Evolutionary conservation across 2,888 invertebrate genomes (phyloP).

Genomic region (Cheilosia vernalis): DNA sequence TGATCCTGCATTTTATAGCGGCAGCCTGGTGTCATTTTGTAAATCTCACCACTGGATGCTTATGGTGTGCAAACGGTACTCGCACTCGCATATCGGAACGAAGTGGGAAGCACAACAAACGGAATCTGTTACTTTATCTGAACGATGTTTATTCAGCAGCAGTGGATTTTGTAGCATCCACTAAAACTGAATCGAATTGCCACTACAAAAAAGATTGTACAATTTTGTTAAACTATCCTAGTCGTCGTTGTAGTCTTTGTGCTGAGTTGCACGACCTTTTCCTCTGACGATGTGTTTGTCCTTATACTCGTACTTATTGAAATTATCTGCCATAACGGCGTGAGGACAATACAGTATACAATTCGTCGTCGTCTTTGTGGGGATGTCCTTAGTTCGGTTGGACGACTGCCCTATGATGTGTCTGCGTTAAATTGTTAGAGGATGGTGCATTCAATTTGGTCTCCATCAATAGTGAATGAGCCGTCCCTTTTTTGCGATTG

Average conservation of each 20-base stretch:
- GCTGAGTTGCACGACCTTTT: constrained; percentile 60
- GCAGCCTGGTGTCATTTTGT: constrained; percentile 60
- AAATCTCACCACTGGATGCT: constrained; percentile 62
- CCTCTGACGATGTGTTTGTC: not conserved
- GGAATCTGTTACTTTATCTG: constrained; percentile 63
- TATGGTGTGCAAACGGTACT: constrained; percentile 56
- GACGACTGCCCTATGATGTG: constrained; percentile 27
- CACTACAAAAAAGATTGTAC: constrained; percentile 65
- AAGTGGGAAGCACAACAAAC: constrained; percentile 59
- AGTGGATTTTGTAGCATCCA: constrained; percentile 34
- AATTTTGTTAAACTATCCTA: constrained; percentile 33
- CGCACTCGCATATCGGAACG: constrained; percentile 15
- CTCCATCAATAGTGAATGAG: too few relatives aligned
- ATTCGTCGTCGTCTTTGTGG: not conserved
- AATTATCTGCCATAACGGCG: constrained; percentile 13
- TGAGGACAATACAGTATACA: constrained; percentile 30
- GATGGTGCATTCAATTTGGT: too few relatives aligned
- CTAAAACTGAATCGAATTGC: constrained; percentile 68
- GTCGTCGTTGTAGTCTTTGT: constrained; percentile 1
- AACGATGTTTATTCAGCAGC: constrained; percentile 70
- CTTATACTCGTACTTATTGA: not conserved
- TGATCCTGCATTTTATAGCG: constrained; percentile 71
- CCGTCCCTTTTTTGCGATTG: constrained; percentile 2
- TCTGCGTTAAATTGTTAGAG: not conserved
- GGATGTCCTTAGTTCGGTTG: constrained; percentile 16